Conservation (phyloP, 2,888 invertebrate species). For the Lycaena phlaeas region DNA sequence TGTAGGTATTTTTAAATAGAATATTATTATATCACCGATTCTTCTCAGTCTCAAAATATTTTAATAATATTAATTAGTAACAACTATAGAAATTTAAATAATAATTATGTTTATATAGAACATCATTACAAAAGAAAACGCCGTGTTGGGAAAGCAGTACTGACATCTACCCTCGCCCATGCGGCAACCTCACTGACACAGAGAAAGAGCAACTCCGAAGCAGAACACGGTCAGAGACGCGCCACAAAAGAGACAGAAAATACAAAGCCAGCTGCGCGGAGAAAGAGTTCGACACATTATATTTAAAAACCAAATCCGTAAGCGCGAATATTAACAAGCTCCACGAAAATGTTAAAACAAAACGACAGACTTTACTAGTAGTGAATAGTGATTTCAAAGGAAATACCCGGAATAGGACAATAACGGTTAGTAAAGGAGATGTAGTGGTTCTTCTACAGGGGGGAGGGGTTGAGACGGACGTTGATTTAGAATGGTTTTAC, state of each 20-base stretch:
- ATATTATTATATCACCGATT: too few relatives aligned
- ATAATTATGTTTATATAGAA: too few relatives aligned
- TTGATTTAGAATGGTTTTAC: slow-evolving; percentile 83
- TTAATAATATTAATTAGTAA: too few relatives aligned
- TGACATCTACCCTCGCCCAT: slow-evolving; percentile 85
- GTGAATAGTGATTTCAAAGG: slow-evolving; percentile 78
- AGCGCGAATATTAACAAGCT: slow-evolving; percentile 41
- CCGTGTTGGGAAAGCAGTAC: slow-evolving; percentile 88
- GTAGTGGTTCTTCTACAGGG: slow-evolving; percentile 79
- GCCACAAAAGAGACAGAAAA: too few relatives aligned
- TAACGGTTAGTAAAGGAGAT: slow-evolving; percentile 80
- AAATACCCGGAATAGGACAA: slow-evolving; percentile 70
- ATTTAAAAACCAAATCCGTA: slow-evolving; percentile 71
- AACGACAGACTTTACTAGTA: slow-evolving; percentile 79
- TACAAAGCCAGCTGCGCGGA: slow-evolving; percentile 74
- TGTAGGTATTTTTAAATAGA: too few relatives aligned
- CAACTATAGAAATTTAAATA: too few relatives aligned
- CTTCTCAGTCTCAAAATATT: too few relatives aligned
- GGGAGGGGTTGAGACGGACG: slow-evolving; percentile 51
- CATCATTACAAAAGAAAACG: slow-evolving; percentile 70
- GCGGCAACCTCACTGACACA: slow-evolving; percentile 86
- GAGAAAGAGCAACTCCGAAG: slow-evolving; percentile 78
- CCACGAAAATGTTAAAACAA: slow-evolving; percentile 36
- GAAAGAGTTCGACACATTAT: slow-evolving; percentile 80
- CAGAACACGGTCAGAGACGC: slow-evolving; percentile 79